phyloP scores from a whole-genome alignment of 2,113 vertebrate species.

The Oryzias melastigma region DNA sequence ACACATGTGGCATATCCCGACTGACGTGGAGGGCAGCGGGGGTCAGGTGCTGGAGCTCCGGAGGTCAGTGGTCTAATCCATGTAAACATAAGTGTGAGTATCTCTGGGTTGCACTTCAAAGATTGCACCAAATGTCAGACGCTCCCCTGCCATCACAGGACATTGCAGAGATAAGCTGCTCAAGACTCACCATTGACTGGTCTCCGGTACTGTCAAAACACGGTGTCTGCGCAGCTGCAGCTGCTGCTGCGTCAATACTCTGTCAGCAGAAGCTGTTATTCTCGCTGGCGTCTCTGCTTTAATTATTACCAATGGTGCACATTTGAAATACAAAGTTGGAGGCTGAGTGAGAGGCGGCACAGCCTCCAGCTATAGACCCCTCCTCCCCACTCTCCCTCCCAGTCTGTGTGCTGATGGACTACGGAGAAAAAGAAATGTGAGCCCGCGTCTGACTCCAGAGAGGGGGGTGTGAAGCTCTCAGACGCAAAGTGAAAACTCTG shows the following conservation, averaged over 20 bases:
- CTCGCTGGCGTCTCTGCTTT: slow-evolving; percentile 13
- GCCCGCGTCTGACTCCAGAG: slow-evolving; percentile 57
- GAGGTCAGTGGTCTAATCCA: slow-evolving; percentile 37
- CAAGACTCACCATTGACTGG: slow-evolving; percentile 46
- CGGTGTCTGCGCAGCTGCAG: slow-evolving; percentile 11
- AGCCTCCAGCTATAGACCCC: slow-evolving; percentile 48
- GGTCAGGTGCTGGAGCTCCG: slow-evolving; percentile 37
- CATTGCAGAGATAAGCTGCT: slow-evolving; percentile 56
- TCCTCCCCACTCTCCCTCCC: slow-evolving; percentile 11
- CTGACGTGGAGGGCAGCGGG: slow-evolving; percentile 36
- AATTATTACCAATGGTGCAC: slow-evolving; percentile 24
- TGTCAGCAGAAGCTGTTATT: slow-evolving; percentile 14
- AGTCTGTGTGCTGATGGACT: slow-evolving; percentile 32
- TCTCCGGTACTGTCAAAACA: slow-evolving; percentile 47
- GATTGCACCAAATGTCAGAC: slow-evolving; percentile 36
- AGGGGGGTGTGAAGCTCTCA: slow-evolving; percentile 69
- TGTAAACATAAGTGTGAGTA: slow-evolving; percentile 34
- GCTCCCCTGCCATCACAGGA: slow-evolving; percentile 36
- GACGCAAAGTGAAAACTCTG: slow-evolving; percentile 70
- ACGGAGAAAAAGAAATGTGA: slow-evolving; percentile 72
- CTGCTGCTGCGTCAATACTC: slow-evolving; percentile 22
- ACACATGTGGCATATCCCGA: slow-evolving; percentile 33
- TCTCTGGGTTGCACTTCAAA: slow-evolving; percentile 40
- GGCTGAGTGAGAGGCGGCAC: slow-evolving; percentile 49
- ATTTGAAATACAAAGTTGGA: slow-evolving; percentile 39